A percentile compares a stretch with the other conserved stretches of the same genome.
phyloP scores from a whole-genome alignment of 2,797 vertebrate species.

The Menidia menidia region DNA sequence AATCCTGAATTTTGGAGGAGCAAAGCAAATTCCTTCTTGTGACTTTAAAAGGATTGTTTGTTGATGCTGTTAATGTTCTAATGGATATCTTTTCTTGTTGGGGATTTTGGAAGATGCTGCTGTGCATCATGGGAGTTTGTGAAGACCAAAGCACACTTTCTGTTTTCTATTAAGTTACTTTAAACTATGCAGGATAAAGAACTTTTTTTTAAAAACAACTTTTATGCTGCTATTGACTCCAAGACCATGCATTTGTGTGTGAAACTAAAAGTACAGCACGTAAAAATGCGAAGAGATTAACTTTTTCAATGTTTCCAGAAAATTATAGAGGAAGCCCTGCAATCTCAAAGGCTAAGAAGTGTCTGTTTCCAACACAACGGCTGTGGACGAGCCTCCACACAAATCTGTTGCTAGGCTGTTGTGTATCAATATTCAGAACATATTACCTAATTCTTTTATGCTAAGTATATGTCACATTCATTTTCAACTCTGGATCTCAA shows the following conservation, averaged over 20 bases:
- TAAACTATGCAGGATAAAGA: conserved; percentile 33
- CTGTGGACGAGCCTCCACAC: too few species aligned
- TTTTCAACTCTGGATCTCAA: neutral
- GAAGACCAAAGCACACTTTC: conserved; percentile 46
- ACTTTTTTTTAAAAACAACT: conserved; percentile 1
- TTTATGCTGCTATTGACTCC: neutral
- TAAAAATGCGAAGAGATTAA: neutral
- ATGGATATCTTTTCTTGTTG: conserved; percentile 17
- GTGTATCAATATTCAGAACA: neutral
- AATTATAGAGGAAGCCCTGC: neutral
- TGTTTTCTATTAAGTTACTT: conserved; percentile 48
- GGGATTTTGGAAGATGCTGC: conserved; percentile 8
- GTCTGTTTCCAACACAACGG: neutral
- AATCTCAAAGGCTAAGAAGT: neutral
- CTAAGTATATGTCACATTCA: neutral
- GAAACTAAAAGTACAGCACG: neutral
- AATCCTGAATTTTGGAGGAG: conserved; percentile 53
- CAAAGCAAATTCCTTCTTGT: conserved; percentile 27
- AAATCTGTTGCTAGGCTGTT: too few species aligned
- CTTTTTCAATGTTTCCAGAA: neutral
- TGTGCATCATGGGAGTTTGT: conserved; percentile 11
- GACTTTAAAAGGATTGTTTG: conserved; percentile 43
- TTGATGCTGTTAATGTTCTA: conserved; percentile 4
- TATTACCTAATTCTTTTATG: neutral
- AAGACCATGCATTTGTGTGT: neutral